phyloP scores from a whole-genome alignment of 2,888 invertebrate species.

The Scaptomyza flava region DNA sequence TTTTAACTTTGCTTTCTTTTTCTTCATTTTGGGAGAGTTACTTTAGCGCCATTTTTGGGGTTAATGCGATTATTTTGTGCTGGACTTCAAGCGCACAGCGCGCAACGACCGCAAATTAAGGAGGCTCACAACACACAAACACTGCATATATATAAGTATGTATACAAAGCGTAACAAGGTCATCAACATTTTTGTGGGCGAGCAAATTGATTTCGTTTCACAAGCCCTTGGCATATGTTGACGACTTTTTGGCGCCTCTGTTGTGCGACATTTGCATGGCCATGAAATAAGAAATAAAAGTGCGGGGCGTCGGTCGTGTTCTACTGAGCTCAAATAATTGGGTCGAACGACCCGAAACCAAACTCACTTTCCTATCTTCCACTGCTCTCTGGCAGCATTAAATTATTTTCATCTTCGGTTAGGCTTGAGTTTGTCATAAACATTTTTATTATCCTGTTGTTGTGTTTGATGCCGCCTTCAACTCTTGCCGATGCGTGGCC shows the following conservation, averaged over 20 bases:
- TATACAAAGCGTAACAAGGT: conserved; percentile 32
- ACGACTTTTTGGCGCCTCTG: conserved; percentile 67
- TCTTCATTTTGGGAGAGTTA: conserved; percentile 2
- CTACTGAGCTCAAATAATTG: conserved; percentile 65
- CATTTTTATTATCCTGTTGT: conserved; percentile 61
- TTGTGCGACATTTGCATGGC: conserved; percentile 69
- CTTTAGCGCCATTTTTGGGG: conserved; percentile 25
- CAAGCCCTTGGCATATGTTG: conserved; percentile 63
- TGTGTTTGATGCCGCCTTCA: conserved; percentile 26
- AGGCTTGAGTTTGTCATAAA: conserved; percentile 45
- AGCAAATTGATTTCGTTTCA: conserved; percentile 58
- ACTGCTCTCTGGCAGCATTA: conserved; percentile 20
- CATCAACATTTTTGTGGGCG: conserved; percentile 40
- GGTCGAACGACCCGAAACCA: conserved; percentile 11
- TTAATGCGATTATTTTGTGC: conserved; percentile 70
- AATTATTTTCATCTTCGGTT: conserved; percentile 20
- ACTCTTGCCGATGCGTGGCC: conserved; percentile 33
- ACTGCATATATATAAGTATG: neutral
- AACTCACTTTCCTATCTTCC: neutral
- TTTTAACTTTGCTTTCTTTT: conserved; percentile 55
- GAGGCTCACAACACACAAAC: conserved; percentile 47
- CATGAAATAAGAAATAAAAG: conserved; percentile 75
- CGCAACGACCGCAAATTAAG: conserved; percentile 67
- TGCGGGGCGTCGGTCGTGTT: conserved; percentile 24
- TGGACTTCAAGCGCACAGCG: conserved; percentile 41